Evolutionary conservation across 1,140 invertebrate genomes (phyloP).

Genomic region (Macrobrachium rosenbergii): DNA sequence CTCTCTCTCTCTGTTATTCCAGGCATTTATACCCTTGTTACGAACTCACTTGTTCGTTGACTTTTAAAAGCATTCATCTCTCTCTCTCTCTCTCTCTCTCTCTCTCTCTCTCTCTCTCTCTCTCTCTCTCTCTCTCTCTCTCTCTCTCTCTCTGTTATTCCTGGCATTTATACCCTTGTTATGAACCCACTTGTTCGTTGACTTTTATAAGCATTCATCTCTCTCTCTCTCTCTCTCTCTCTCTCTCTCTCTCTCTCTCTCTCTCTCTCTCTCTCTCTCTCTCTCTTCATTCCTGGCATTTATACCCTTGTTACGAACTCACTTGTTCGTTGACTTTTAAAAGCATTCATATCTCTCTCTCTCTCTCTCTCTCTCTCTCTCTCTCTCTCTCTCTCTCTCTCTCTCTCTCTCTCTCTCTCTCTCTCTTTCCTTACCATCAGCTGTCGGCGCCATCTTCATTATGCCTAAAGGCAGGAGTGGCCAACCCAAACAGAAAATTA

Average conservation of each 20-base stretch:
- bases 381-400: background rate
- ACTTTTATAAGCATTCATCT: too few species aligned
- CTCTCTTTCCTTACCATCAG: background rate
- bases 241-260: background rate
- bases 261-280: background rate
- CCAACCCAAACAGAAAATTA: too few species aligned
- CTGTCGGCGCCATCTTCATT: background rate
- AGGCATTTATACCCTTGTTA: background rate
- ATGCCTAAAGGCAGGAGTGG: background rate
- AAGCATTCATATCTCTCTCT: too few species aligned
- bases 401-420: slow-evolving; percentile 16
- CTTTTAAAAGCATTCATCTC: too few species aligned
- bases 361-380: background rate
- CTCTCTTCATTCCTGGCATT: background rate
- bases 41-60: background rate
- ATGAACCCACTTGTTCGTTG: too few species aligned
- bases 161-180: background rate
- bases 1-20: background rate
- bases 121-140: slow-evolving; percentile 11
- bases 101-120: slow-evolving; percentile 8
- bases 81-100: background rate
- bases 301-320: too few species aligned
- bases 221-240: background rate
- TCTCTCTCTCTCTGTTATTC: background rate
- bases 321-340: too few species aligned